These are phyloP conservation scores for Noctilio leporinus DNA, from an alignment of 2,113 vertebrate species.

Conservation along the genomic window DNA sequence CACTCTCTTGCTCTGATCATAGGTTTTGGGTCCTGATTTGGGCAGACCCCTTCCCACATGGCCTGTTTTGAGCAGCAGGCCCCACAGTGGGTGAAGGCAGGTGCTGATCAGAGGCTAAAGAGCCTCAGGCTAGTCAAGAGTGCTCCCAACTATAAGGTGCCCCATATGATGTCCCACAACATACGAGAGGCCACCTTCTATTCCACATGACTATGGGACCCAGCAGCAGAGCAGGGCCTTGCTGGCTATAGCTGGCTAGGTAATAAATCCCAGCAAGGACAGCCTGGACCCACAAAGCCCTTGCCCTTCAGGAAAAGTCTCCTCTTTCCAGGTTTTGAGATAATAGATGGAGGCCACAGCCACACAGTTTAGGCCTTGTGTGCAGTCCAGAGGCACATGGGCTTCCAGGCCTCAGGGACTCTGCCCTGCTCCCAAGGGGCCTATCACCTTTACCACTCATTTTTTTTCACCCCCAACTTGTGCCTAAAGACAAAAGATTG, in stretches of 20 bases:
- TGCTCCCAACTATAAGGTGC: neutral
- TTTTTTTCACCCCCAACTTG: neutral
- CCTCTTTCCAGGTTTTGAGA: neutral
- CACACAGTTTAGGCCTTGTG: rapidly evolving
- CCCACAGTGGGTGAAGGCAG: rapidly evolving
- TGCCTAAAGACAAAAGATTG: neutral
- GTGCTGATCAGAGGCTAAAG: neutral
- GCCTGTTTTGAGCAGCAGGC: neutral
- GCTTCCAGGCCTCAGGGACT: neutral
- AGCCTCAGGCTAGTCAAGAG: neutral
- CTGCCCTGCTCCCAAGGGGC: neutral
- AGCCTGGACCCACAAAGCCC: neutral
- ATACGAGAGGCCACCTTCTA: neutral
- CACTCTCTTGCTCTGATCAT: neutral
- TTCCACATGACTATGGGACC: neutral
- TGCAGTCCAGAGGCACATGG: rapidly evolving
- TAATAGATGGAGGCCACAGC: neutral
- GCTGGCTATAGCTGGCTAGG: neutral
- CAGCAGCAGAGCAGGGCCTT: neutral
- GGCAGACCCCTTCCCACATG: neutral
- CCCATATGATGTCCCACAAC: neutral
- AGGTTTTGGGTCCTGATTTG: neutral
- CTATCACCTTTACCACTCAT: neutral
- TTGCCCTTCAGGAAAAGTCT: neutral
- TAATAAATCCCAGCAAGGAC: neutral